A percentile compares a stretch with the other conserved stretches of the same genome.
Conservation (phyloP, 2,888 invertebrate genomes). For the Glyphotaelius pellucidus region DNA sequence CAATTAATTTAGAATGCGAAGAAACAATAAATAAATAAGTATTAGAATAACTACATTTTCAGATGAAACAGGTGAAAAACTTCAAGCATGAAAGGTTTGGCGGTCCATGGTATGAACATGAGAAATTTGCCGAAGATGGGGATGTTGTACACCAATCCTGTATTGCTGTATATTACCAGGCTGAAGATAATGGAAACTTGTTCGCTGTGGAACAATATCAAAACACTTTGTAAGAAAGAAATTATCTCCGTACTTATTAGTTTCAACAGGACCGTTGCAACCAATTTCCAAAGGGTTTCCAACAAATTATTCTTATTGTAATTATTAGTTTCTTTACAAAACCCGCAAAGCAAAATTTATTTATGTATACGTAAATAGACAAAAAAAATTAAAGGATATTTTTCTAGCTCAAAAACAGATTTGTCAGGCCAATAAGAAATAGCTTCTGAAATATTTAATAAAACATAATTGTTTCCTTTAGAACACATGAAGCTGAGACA, state of each 20-base stretch:
- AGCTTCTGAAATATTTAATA: neutral
- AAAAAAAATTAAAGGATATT: neutral
- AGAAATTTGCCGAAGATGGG: neutral
- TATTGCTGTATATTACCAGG: neutral
- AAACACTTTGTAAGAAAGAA: neutral
- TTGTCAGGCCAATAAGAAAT: neutral
- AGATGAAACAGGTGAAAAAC: neutral
- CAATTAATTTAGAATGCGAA: too few species aligned
- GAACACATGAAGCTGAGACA: neutral
- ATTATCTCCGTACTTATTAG: neutral
- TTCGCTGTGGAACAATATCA: neutral
- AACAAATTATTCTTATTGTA: too few species aligned
- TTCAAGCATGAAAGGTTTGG: neutral
- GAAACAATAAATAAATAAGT: neutral
- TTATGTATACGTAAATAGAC: too few species aligned
- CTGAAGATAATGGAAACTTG: neutral
- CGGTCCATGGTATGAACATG: neutral
- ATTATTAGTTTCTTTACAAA: too few species aligned
- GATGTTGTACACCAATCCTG: neutral
- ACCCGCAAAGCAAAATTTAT: too few species aligned
- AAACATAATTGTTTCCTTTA: neutral
- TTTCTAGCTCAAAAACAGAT: neutral
- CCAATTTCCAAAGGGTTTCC: too few species aligned
- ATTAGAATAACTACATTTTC: neutral
- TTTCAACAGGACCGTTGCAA: neutral